Evolutionary conservation across 2,888 invertebrate genomes (phyloP).

Genomic region (Ashinkailepas kermadecensis): DNA sequence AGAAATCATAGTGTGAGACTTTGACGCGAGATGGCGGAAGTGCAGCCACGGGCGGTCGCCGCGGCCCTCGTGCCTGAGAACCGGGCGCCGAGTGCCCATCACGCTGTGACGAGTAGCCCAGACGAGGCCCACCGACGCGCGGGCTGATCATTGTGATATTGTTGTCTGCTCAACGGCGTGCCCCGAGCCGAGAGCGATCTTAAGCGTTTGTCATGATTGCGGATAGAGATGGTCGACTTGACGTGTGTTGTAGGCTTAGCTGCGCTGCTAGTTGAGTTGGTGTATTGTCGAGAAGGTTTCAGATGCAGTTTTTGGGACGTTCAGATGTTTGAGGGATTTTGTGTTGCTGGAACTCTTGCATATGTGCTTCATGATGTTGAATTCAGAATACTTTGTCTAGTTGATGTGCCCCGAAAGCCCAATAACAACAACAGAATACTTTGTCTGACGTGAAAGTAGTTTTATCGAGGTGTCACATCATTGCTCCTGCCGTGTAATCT

Average conservation of each 20-base stretch:
- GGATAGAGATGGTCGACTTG: background rate
- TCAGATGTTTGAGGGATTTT: no score
- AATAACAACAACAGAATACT: no score
- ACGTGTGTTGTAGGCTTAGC: background rate
- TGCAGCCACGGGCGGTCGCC: background rate
- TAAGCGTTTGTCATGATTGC: background rate
- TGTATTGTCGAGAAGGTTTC: background rate
- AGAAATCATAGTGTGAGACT: constrained; percentile 70
- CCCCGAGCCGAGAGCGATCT: constrained; percentile 45
- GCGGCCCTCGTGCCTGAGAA: background rate
- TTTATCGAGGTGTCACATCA: no score
- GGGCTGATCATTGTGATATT: constrained; percentile 16
- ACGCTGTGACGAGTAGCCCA: background rate
- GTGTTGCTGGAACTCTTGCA: no score
- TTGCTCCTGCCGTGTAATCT: no score
- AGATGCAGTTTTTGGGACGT: no score
- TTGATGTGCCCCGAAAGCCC: no score
- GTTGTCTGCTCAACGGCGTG: constrained; percentile 33
- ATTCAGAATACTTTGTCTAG: no score
- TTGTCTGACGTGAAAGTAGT: no score
- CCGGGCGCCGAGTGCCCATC: background rate
- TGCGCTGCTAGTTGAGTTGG: background rate
- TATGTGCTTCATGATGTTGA: no score
- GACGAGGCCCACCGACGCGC: background rate
- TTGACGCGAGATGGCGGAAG: background rate